Evolutionary conservation across 2,113 vertebrate genomes (phyloP), one percentile per base, ranked within the genome.

Genomic region (Campylorhamphus procurvoides): DNA sequence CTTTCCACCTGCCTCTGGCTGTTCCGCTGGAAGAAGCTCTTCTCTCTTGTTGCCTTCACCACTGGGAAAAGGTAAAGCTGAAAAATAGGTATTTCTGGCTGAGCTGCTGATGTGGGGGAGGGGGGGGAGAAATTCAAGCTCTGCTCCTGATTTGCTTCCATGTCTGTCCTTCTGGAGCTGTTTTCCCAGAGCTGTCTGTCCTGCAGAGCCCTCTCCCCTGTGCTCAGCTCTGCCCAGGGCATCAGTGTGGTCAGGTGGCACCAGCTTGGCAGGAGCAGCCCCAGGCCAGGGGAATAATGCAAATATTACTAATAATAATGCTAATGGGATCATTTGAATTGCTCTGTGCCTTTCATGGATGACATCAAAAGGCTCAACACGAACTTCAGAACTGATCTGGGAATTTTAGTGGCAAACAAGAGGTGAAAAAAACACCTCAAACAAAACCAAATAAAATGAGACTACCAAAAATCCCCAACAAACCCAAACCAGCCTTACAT

Each of bases 141-240:
- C 31, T 63, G 28, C 44, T 84, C 39, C 40, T 2, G 3, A 6
- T 68, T 24, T 73, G 13, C 11, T 64, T 14, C 31, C 27, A 12
- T 1, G 1, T 16, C 10, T 67, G 47, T 84, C 53, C 42, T 49
- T 56, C 27, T 35, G 1, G 7, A 27, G 33, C 22, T 89, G 14
- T 28, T 74, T 14, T 47, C n/a, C 1, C 40, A 1, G 50, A 55
- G 35, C 44, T 7, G 10, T 37, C 22, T 27, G 14, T 64, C 46
- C 16, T 16, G 3, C 15, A 35, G 35, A 40, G 44, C 17, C 3
- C 3, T 49, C n/a, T 52, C 49, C n/a, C 2, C 0, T 0, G 0
- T 14, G 63, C 3, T 4, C 9, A 16, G 53, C 68, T 50, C 42
- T 0, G 6, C 67, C 58, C 58, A 17, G n/a, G n/a, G 58, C 14